Conservation (phyloP, 2,113 vertebrate genomes). For the Oreotragus oreotragus region DNA sequence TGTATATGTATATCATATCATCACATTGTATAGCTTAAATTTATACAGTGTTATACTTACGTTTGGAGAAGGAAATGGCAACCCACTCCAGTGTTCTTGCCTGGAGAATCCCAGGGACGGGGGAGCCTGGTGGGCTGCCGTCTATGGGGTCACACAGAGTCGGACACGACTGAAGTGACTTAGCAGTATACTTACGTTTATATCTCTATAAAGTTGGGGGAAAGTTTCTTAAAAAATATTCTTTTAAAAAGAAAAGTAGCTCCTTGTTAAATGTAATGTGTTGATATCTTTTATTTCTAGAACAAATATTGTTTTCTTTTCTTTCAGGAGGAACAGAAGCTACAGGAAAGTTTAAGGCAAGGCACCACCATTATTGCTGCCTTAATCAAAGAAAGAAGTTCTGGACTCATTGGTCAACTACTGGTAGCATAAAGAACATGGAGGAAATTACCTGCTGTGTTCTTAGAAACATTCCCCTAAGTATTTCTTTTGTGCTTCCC, state of each 20-base stretch:
- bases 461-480: background rate
- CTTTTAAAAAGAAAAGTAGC: background rate
- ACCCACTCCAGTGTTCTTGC: too few relatives aligned
- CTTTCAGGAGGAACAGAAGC: conserved; percentile 74
- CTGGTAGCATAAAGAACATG: conserved; percentile 75
- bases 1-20: background rate
- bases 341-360: conserved; percentile 78
- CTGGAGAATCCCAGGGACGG: too few relatives aligned
- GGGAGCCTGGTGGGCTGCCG: too few relatives aligned
- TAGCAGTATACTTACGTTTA: background rate
- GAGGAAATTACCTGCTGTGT: background rate
- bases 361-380: conserved; percentile 75
- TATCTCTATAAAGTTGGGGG: background rate
- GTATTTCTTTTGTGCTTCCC: background rate
- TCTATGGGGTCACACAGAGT: too few relatives aligned
- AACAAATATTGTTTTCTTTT: conserved; percentile 28
- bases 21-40: background rate
- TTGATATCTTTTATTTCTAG: background rate
- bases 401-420: conserved; percentile 78
- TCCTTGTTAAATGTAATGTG: background rate
- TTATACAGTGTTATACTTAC: background rate
- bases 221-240: background rate
- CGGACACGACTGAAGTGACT: too few relatives aligned
- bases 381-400: conserved; percentile 82
- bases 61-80: too few relatives aligned